Base-by-base conservation (phyloP, 1,140 invertebrate genomes). In the Amphibalanus amphitrite region DNA sequence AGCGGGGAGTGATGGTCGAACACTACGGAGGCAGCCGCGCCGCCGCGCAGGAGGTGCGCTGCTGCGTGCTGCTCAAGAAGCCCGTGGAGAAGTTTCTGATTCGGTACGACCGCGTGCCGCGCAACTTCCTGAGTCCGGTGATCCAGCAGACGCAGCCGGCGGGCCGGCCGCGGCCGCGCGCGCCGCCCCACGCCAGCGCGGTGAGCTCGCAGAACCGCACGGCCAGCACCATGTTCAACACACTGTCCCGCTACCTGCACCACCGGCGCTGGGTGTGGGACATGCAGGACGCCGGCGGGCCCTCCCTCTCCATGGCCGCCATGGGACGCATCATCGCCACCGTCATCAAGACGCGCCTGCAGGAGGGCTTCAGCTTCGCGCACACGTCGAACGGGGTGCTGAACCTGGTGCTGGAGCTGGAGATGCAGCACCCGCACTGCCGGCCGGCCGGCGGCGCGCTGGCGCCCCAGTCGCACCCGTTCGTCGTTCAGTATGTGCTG, bases 361-460 rank as follows among this genome's bases (percentile, higher is more conserved):
- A 88, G 73, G 89, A 92, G 80, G 89, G 89, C 28, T 92, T 91
- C 77, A 85, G 84, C 76, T 90, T 91, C 81, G 88, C 88, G 28
- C 85, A 89, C 79, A 89, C 88, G 28, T 82, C 85, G 47, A 84
- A 86, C 69, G 90, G 90, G 30, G 88, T 91, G 71, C 84, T 89
- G 72, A 91, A 89, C 72, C 86, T 91, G 86, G 86, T 90, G 69
- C 76, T 88, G 70, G 89, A 92, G 80, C 82, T 92, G 29, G 81
- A 85, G 71, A 88, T 91, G 85, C 84, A 85, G 78, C 86, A 87
- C 72, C 76, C 78, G 79, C 23, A 47, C 6, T 23, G 20, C 23
- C 64, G 64, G 6, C 26, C 76, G 65, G 69, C 28, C 20, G 59
- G 64, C 33, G 40, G 25, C 28, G 72, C 75, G 17, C 71, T 69